A percentile compares a stretch with the other conserved stretches of the same genome.
phyloP scores from a whole-genome alignment of 2,888 invertebrate species.

The Trachelus iudaicus region DNA sequence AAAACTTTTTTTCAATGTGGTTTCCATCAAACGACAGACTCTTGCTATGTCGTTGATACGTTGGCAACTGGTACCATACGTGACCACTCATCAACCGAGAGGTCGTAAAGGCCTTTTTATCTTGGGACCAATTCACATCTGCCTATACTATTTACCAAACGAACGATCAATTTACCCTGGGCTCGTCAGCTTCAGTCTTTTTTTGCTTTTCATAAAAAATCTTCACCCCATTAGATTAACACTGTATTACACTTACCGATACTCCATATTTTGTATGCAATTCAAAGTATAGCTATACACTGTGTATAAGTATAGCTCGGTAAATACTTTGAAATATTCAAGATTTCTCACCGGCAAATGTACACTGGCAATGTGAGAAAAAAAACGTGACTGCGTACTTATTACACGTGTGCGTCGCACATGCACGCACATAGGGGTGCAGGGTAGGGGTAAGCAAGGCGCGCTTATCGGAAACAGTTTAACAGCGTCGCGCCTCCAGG shows the following conservation, averaged over 20 bases:
- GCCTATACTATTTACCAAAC: not conserved
- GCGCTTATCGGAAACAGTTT: not conserved
- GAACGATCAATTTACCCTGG: not conserved
- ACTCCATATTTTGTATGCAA: not conserved
- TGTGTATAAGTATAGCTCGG: not conserved
- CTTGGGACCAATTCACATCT: not conserved
- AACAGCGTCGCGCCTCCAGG: not conserved
- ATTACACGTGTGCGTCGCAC: not conserved
- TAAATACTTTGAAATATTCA: not conserved
- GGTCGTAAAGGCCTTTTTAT: not conserved
- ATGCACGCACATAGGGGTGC: not conserved
- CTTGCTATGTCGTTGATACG: no score
- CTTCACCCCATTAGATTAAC: not conserved
- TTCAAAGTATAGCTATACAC: not conserved
- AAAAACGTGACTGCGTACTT: not conserved
- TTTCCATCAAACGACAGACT: no score
- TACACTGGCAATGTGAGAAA: not conserved
- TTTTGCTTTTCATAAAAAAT: not conserved
- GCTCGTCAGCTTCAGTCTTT: not conserved
- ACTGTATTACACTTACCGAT: not conserved
- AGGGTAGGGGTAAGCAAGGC: not conserved
- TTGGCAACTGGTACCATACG: no score
- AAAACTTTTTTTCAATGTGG: no score
- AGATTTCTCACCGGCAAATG: not conserved
- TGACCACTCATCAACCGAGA: no score